Percentiles rank a stretch among this genome's conserved stretches.
Conservation (phyloP, 1,140 invertebrate genomes). For the Neodiprion pinetum region DNA sequence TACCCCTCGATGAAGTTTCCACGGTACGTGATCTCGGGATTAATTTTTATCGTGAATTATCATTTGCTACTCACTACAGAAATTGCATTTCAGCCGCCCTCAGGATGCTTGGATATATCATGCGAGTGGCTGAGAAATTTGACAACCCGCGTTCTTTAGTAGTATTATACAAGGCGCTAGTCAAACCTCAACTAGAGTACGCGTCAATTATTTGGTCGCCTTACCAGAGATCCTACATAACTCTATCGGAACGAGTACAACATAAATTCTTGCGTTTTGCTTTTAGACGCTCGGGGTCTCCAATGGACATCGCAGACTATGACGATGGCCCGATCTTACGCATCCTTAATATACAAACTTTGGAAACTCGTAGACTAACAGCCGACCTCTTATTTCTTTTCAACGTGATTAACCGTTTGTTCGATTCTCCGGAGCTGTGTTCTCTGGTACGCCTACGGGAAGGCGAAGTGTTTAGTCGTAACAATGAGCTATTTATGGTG, state of each 20-base stretch:
- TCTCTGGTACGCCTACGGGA: too few relatives aligned
- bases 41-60: too few relatives aligned
- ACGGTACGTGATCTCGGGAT: too few relatives aligned
- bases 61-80: too few relatives aligned
- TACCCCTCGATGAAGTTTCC: too few relatives aligned
- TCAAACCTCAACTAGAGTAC: slow-evolving; percentile 1
- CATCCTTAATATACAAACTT: background rate
- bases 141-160: background rate
- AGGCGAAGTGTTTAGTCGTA: too few relatives aligned
- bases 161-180: slow-evolving; percentile 1
- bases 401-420: too few relatives aligned
- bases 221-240: background rate
- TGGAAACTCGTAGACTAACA: too few relatives aligned
- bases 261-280: slow-evolving; percentile 9
- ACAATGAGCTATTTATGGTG: too few relatives aligned
- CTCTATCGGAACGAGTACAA: background rate
- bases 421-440: too few relatives aligned
- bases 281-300: background rate
- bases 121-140: background rate
- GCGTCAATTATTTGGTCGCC: background rate
- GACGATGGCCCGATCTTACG: slow-evolving; percentile 5
- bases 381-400: too few relatives aligned
- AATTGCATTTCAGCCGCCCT: background rate
- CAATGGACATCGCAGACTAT: slow-evolving; percentile 1
- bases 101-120: slow-evolving; percentile 12